A percentile compares a stretch with the other conserved stretches of the same genome.
Evolutionary conservation across 1,140 invertebrate species (phyloP).

Genomic region (Zaprionus kolodkinae): DNA sequence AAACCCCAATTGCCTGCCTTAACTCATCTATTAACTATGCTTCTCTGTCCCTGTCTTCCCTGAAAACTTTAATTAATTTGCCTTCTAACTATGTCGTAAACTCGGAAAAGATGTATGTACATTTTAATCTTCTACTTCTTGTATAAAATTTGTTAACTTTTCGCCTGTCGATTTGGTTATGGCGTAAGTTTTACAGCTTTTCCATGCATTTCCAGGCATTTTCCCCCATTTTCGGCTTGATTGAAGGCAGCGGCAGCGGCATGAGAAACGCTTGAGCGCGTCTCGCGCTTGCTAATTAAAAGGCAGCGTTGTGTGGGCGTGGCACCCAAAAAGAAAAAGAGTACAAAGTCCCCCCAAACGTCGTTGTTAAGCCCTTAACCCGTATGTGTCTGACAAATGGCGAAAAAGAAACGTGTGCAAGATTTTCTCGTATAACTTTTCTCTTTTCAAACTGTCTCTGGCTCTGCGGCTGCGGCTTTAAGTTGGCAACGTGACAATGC

Average conservation of each 20-base stretch:
- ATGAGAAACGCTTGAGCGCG: constrained; percentile 23
- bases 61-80: background rate
- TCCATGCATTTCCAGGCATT: background rate
- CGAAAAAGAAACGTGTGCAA: background rate
- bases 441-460: background rate
- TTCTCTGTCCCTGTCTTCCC: background rate
- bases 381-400: constrained; percentile 6
- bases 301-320: constrained; percentile 23
- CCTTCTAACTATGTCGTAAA: constrained; percentile 1
- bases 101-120: background rate
- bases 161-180: background rate
- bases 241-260: constrained; percentile 1
- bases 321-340: background rate
- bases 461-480: constrained; percentile 12
- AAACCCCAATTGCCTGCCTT: background rate
- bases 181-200: constrained; percentile 17
- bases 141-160: constrained; percentile 1
- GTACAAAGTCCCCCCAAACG: constrained; percentile 10
- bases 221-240: background rate
- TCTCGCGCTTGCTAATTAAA: constrained; percentile 37
- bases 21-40: background rate
- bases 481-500: constrained; percentile 34
- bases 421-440: constrained; percentile 18
- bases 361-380: constrained; percentile 7
- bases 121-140: constrained; percentile 9